A percentile compares a stretch with the other conserved stretches of the same genome.
phyloP scores from a whole-genome alignment of 30 jellyfish, hydroid and myxozoan species.

The Pelagia noctiluca region DNA sequence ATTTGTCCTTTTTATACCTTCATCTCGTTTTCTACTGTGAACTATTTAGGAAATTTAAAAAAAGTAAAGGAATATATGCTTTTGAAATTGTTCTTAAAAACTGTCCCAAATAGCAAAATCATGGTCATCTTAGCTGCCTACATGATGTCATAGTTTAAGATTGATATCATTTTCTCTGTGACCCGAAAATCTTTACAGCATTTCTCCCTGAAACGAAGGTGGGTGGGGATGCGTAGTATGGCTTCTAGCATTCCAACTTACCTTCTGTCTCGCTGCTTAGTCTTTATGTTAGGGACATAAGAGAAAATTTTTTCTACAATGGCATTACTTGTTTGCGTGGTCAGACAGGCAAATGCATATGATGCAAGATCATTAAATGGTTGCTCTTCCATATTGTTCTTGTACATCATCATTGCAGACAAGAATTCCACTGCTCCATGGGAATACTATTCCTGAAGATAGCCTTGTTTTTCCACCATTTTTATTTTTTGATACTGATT shows the following conservation, averaged over 20 bases:
- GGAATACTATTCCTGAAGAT: neutral
- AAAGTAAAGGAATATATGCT: too few species aligned
- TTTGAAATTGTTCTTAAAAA: too few species aligned
- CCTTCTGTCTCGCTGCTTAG: conserved; percentile 17
- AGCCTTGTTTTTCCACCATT: conserved; percentile 21
- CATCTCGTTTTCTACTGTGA: too few species aligned
- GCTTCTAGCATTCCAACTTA: conserved; percentile 23
- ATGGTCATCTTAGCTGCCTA: neutral
- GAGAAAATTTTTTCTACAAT: conserved; percentile 48
- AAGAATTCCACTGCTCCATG: conserved; percentile 14
- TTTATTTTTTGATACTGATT: conserved; percentile 49
- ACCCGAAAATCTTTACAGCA: neutral
- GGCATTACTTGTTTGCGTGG: conserved; percentile 54
- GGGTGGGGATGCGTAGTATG: conserved; percentile 16
- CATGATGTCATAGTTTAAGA: neutral
- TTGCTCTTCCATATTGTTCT: conserved; percentile 19
- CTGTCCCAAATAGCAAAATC: neutral
- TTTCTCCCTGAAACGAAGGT: conserved; percentile 15
- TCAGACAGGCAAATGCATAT: conserved; percentile 55
- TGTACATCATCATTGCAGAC: conserved; percentile 2
- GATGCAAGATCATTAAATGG: conserved; percentile 38
- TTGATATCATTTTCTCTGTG: neutral
- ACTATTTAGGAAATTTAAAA: too few species aligned
- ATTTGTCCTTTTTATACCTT: too few species aligned
- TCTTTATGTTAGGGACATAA: neutral